Base-by-base conservation (phyloP, 2,797 vertebrate species). In the Sternotherus odoratus region DNA sequence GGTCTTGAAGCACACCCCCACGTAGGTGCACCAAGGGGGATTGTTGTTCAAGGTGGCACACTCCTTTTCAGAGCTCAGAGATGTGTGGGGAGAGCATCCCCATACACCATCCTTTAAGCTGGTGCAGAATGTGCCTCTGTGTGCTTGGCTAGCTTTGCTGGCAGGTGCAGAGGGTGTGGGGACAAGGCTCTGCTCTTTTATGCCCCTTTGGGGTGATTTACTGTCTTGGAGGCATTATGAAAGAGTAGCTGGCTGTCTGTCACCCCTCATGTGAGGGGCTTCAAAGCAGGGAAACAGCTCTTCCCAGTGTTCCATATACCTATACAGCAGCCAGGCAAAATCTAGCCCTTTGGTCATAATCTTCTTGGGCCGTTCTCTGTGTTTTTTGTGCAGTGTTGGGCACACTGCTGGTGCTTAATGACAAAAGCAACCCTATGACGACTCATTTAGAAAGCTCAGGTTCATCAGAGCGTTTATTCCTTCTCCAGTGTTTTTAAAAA, bases 381-480 rank as follows among this genome's bases (percentile, higher is more conserved):
- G 39, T 48, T 63, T 94, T 91, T 43, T 81, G 23, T 49, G 75
- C 26, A 87, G 39, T 13, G 4, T 5, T 92, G 81, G 83, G 30
- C 28, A 80, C 30, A 60, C 13, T 23, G 46, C 23, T 51, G 69
- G 16, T 60, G n/a, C 30, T 63, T 77, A 56, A 8, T 43, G 36
- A 54, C 78, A 72, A 80, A 90, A 49, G 46, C 30, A 46, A 69
- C 4, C 1, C 36, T 23, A 16, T 86, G 78, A 50, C 36, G 91
- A 49, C 12, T 13, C 63, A 91, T 57, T 48, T 74, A 85, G 66
- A 51, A 50, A n/a, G 21, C 43, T 82, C 6, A 60, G 11, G 19
- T 83, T 88, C 1, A 0, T 79, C 85, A 33, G 5, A 39, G 49
- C 1, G 72, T 0, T 0, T n/a, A 77, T 83, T 93, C 60, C 33